Base-by-base conservation (phyloP, 2,113 vertebrate species). In the Callopanchax toddi region DNA sequence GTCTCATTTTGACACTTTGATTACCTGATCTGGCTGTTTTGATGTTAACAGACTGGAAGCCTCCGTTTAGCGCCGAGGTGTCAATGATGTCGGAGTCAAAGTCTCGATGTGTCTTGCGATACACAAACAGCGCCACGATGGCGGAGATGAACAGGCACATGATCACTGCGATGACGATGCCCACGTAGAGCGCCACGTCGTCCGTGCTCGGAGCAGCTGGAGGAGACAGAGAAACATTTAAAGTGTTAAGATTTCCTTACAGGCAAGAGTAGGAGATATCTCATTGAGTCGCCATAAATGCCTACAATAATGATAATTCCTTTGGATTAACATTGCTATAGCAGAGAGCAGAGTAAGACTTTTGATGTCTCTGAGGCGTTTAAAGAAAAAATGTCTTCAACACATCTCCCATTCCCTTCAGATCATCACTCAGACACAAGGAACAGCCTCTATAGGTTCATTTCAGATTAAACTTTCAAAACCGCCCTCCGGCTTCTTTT, bases 21-120 rank as follows among this genome's bases (percentile, higher is more conserved):
- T 84, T 62, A 98, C 96, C 96, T 94, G 96, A 95, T 77, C 96
- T 92, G 6, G 96, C 94, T 25, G 96, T 95, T 87, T 98, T 98
- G 85, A 98, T 96, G 68, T 94, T 98, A 56, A 98, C 96, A 1
- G 96, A 94, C 85, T 97, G 96, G 77, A 98, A 97, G 44, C 96
- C 96, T 16, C 96, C 96, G 0, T 98, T 98, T 0, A 98, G 91
- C 0, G 96, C 96, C 0, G 96, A 96, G 17, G 96, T 95, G 89
- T 98, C 96, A 6, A 96, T 96, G 55, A 98, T 96, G 65, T 96
- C 95, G 0, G 95, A 97, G 76, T 96, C 95, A 36, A 97, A 98
- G 90, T 96, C 95, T 0, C 93, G 94, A 67, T 98, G 96, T 16
- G 96, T 98, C 89, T 98, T 98, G 68, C 96, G 95, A 61, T 98